These are phyloP conservation scores for Synergus japonicus DNA, from an alignment of 2,888 invertebrate species.

Conservation along the genomic window DNA sequence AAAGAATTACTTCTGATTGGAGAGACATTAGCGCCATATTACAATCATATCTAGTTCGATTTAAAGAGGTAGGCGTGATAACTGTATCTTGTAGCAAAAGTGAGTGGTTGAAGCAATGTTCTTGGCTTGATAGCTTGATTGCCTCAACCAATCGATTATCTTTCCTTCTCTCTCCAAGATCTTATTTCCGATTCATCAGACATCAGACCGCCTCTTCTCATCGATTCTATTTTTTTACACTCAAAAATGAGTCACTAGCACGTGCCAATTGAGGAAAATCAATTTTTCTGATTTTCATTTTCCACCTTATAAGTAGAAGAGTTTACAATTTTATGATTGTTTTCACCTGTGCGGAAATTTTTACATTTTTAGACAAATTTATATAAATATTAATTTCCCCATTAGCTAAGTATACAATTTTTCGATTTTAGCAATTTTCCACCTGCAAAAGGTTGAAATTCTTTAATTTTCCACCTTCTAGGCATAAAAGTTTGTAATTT, in stretches of 20 bases:
- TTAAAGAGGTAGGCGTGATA: constrained; percentile 58
- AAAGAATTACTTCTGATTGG: background rate
- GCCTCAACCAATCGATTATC: constrained; percentile 35
- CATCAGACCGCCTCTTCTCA: constrained; percentile 34
- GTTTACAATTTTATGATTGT: no score
- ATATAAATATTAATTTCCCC: no score
- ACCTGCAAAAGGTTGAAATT: no score
- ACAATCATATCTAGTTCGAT: constrained; percentile 45
- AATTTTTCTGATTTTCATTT: no score
- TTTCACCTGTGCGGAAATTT: no score
- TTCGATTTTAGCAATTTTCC: no score
- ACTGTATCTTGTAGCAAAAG: constrained; percentile 44
- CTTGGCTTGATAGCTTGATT: constrained; percentile 22
- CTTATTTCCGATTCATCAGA: constrained; percentile 40
- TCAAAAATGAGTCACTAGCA: background rate
- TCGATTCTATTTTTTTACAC: background rate
- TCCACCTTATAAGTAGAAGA: no score
- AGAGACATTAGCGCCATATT: constrained; percentile 30
- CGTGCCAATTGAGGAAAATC: no score
- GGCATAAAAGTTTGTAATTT: no score
- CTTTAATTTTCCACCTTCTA: no score
- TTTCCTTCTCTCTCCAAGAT: constrained; percentile 20
- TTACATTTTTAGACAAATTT: no score
- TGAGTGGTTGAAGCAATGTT: constrained; percentile 16
- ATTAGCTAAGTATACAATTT: no score